Conservation (phyloP, 2,113 vertebrate species). For the Rattus norvegicus region GRCr8 NC_086022.1:82415001-82415500, state of each 20-base stretch:
- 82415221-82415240: slow-evolving; percentile 27
- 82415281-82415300: slow-evolving; percentile 33
- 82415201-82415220: not conserved
- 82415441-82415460: not conserved
- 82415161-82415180: slow-evolving; percentile 39
- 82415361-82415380: slow-evolving; percentile 56
- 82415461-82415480: not conserved
- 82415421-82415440: slow-evolving; percentile 10
- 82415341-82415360: not conserved
- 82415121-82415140: slow-evolving; percentile 24
- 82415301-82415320: slow-evolving; percentile 1
- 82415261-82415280: slow-evolving; percentile 48
- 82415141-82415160: not conserved
- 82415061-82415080: not conserved
- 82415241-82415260: not conserved
- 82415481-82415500: slow-evolving; percentile 58
- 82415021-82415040: not conserved
- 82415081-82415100: not conserved
- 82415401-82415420: slow-evolving; percentile 32
- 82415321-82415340: slow-evolving; percentile 50
- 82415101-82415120: not conserved
- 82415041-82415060: slow-evolving; percentile 25
- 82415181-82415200: slow-evolving; percentile 29
- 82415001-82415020: not conserved
- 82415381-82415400: slow-evolving; percentile 36